Evolutionary conservation across 2,797 vertebrate genomes (phyloP), one percentile per base, ranked within the genome.

Genomic region (Acipenser transmontanus): DNA sequence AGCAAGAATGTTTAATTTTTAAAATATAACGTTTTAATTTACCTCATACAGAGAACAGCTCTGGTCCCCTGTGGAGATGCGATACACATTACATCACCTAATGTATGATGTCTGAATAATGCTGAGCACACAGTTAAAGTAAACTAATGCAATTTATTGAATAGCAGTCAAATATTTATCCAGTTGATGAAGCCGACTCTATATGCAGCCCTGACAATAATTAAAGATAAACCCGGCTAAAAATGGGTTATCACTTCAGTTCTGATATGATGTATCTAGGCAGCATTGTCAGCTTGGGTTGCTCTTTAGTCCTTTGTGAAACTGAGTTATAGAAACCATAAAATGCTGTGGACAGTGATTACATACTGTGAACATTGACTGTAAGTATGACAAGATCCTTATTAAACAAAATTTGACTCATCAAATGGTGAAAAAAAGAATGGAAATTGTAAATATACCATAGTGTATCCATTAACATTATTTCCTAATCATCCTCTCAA

Each of bases 141-240:
- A 93, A 93, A 92, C 90, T 91, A 90, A 93, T 92, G 90, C 93
- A 97, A 96, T 97, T 98, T 97, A 96, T 93, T 91, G 92, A 96
- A 95, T 91, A 91, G 93, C 91, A 93, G 94, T 98, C 97, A 98
- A 99, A 99, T 98, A 99, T 99, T 98, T 98, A 96, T 97, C 94
- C 92, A 97, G 94, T 93, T 98, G 96, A 98, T 99, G 96, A 98
- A 95, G 93, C 93, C 93, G 93, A 91, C 93, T 91, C 92, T 89
- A 91, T 93, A 87, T 92, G 91, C 93, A 88, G 93, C 88, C 85
- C 91, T 84, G 91, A 93, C 91, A 95, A 97, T 97, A 97, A 98
- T 99, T 98, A 98, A 97, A 95, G 95, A 93, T 92, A 92, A 92
- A 91, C 84, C 80, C 76, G 88, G 88, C 88, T 88, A 95, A 94